Conservation (phyloP, 2,113 vertebrate species). For the Zootoca vivipara region DNA sequence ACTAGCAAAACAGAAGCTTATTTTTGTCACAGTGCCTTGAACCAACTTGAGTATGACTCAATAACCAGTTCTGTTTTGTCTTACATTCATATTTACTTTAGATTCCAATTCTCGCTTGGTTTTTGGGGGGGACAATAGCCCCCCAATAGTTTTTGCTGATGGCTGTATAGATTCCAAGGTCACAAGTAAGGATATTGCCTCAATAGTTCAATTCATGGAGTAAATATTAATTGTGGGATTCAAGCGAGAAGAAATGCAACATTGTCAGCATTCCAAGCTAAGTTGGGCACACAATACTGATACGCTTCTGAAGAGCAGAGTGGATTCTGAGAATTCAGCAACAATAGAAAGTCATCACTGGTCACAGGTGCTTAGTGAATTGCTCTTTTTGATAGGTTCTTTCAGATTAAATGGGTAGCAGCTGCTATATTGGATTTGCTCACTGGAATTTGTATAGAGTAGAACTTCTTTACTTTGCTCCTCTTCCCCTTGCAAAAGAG, state of each 20-base stretch:
- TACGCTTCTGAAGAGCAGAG: constrained; percentile 25
- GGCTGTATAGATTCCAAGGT: constrained; percentile 6
- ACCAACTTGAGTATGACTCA: background rate
- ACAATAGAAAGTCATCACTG: constrained; percentile 63
- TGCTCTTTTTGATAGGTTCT: constrained; percentile 67
- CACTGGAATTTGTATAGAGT: constrained; percentile 61
- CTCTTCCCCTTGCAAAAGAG: constrained; percentile 37
- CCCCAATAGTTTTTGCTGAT: constrained; percentile 28
- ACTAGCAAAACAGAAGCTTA: background rate
- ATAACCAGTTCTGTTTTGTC: background rate
- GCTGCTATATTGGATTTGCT: constrained; percentile 72
- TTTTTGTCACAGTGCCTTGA: background rate
- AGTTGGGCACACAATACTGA: background rate
- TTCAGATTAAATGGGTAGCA: constrained; percentile 78
- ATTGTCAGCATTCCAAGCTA: background rate
- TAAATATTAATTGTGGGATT: constrained; percentile 3
- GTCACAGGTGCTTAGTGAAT: constrained; percentile 79
- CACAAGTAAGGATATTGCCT: constrained; percentile 35
- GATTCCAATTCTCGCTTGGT: background rate
- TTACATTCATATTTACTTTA: background rate
- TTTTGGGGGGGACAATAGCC: background rate
- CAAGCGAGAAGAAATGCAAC: background rate
- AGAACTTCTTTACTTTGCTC: constrained; percentile 31
- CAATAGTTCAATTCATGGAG: constrained; percentile 20
- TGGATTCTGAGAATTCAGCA: constrained; percentile 52